These are phyloP conservation scores for Magallana angulata DNA, from an alignment of 1,140 invertebrate genomes.

Conservation along the genomic window DNA sequence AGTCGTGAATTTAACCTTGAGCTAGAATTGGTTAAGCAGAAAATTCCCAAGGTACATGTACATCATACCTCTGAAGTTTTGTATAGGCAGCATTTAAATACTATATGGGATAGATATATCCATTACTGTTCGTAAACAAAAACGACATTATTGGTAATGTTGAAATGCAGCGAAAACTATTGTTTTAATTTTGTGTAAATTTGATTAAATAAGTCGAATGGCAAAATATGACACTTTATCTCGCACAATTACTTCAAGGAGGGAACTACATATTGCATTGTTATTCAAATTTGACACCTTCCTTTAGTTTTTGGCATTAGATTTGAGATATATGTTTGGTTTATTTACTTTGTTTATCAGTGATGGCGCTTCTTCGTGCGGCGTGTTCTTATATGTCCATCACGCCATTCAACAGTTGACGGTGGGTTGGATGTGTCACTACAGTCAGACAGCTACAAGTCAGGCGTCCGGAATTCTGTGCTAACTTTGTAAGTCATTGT, in stretches of 20 bases:
- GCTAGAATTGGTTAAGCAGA: neutral
- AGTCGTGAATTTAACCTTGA: neutral
- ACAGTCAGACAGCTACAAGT: neutral
- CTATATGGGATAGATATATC: neutral
- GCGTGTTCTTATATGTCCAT: neutral
- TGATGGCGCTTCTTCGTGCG: neutral
- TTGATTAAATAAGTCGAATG: too few relatives aligned
- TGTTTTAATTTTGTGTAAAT: too few relatives aligned
- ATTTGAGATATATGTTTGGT: neutral
- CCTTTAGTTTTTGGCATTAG: too few relatives aligned
- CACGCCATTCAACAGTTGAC: slow-evolving; percentile 18
- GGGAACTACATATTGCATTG: too few relatives aligned
- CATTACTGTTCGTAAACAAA: neutral
- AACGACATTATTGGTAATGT: too few relatives aligned
- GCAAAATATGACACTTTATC: too few relatives aligned
- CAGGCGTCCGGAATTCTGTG: slow-evolving; percentile 11
- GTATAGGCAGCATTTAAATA: neutral
- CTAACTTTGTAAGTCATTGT: neutral
- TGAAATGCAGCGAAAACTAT: too few relatives aligned
- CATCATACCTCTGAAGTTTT: neutral
- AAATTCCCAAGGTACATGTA: neutral
- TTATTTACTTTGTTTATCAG: neutral
- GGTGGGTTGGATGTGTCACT: neutral
- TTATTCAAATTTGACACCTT: too few relatives aligned
- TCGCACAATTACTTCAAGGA: too few relatives aligned